Evolutionary conservation across 2,113 vertebrate genomes (phyloP), one percentile per base, ranked within the genome.

Genomic region (Ia io): DNA sequence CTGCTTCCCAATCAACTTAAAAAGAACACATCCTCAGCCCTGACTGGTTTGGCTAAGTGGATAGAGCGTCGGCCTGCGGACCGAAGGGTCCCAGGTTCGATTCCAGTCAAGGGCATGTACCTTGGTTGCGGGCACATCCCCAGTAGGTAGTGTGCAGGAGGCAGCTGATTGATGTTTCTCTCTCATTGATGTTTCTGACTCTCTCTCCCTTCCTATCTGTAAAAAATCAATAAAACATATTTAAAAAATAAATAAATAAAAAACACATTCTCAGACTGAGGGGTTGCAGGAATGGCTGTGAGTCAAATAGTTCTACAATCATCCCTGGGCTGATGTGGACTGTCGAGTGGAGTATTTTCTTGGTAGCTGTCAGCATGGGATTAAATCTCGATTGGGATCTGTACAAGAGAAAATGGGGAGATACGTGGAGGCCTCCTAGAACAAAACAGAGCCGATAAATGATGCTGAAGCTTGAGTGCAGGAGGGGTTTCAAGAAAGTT

Each of bases 291-390:
- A 87, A 97, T 61, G 95, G 97, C 97, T 96, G 97, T 94, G 97
- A 98, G 59, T 95, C 96, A 98, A 73, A 98, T 17, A 96, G 96
- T 49, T 95, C 95, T 98, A 98, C 37, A 98, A 97, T 98, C 98
- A 97, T 87, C 97, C 96, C 97, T 97, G 97, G 97, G 98, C 95
- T 97, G 97, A 95, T 95, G 98, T 91, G 98, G 97, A 91, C 95
- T 95, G 97, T 91, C 18, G 63, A 90, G 84, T 93, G 98, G 63
- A 97, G 98, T 37, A 37, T 82, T 96, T 97, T 97, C 98, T 95
- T 96, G 98, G 98, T 82, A 97, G 98, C 70, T 98, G 98, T 98
- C 98, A 98, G 98, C 98, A 98, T 82, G 67, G n/a, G 28, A 74
- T 65, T 82, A 73, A 76, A 44, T 32, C 59, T 63, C 30, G 30